phyloP scores from a whole-genome alignment of 2,113 vertebrate genomes.

The Caloenas nicobarica region DNA sequence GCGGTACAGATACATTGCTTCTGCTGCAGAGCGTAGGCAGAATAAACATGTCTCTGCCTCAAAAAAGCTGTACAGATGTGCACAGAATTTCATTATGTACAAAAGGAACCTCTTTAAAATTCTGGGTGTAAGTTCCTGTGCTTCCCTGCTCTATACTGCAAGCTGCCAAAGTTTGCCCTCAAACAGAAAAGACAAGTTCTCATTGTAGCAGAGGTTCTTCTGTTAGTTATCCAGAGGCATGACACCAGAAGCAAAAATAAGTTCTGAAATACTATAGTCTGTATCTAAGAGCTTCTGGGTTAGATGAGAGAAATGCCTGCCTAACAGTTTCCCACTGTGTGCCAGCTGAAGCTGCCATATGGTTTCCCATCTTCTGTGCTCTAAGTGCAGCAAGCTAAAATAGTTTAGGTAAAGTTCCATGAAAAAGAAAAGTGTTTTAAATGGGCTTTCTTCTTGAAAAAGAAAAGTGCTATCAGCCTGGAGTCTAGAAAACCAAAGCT shows the following conservation, averaged over 20 bases:
- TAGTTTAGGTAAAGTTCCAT: neutral
- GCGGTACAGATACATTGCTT: neutral
- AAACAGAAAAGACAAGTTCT: neutral
- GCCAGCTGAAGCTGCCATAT: neutral
- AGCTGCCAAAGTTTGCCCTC: slow-evolving; percentile 21
- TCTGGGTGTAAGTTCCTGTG: slow-evolving; percentile 2
- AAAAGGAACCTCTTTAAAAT: slow-evolving; percentile 51
- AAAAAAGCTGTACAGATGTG: neutral
- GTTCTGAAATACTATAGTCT: neutral
- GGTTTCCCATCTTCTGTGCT: neutral
- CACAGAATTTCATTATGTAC: slow-evolving; percentile 35
- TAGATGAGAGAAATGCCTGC: neutral
- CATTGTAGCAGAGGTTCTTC: neutral
- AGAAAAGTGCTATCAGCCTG: neutral
- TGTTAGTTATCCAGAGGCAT: neutral
- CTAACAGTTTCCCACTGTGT: neutral
- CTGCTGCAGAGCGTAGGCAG: neutral
- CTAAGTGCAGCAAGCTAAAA: neutral
- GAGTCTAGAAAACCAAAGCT: neutral
- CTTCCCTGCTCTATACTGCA: neutral
- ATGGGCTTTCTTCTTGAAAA: neutral
- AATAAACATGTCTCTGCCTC: neutral
- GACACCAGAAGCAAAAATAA: neutral
- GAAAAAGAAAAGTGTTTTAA: neutral
- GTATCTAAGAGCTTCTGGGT: neutral